phyloP scores from a whole-genome alignment of 64 coral and sea anemone genomes.

The Actinia tenebrosa region DNA sequence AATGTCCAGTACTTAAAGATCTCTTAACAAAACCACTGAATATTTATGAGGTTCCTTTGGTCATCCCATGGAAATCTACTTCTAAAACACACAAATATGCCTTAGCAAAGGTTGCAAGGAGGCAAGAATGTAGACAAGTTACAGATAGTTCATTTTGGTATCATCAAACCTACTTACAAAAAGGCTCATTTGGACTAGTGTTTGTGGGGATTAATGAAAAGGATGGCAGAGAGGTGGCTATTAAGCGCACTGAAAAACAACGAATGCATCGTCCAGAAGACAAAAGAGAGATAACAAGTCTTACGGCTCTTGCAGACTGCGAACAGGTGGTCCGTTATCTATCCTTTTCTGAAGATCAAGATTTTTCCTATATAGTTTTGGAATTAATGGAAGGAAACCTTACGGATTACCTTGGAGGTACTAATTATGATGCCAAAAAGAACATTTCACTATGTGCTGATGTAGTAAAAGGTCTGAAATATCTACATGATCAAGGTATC shows the following conservation, averaged over 20 bases:
- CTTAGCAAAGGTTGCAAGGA: constrained; percentile 26
- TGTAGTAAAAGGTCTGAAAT: constrained; percentile 18
- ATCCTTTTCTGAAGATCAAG: background rate
- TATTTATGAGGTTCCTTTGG: background rate
- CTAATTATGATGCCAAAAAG: background rate
- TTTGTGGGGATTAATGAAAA: constrained; percentile 31
- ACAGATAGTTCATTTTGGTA: constrained; percentile 15
- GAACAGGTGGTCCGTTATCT: constrained; percentile 46
- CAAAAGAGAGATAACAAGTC: constrained; percentile 39
- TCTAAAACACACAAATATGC: constrained; percentile 26
- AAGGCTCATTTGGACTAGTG: constrained; percentile 35
- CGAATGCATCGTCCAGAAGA: background rate
- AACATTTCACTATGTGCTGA: background rate
- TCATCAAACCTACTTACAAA: constrained; percentile 18
- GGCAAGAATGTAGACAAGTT: constrained; percentile 11
- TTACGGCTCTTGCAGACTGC: constrained; percentile 32
- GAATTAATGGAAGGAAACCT: constrained; percentile 71
- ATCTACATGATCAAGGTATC: constrained; percentile 37
- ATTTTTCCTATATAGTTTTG: constrained; percentile 51
- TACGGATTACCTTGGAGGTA: constrained; percentile 25
- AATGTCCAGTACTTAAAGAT: background rate
- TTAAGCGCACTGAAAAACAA: constrained; percentile 27
- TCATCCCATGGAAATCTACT: constrained; percentile 32
- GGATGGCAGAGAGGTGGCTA: constrained; percentile 49
- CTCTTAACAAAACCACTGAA: background rate